Conservation (phyloP, 2,797 vertebrate genomes). For the Poliocrania exsul region DNA sequence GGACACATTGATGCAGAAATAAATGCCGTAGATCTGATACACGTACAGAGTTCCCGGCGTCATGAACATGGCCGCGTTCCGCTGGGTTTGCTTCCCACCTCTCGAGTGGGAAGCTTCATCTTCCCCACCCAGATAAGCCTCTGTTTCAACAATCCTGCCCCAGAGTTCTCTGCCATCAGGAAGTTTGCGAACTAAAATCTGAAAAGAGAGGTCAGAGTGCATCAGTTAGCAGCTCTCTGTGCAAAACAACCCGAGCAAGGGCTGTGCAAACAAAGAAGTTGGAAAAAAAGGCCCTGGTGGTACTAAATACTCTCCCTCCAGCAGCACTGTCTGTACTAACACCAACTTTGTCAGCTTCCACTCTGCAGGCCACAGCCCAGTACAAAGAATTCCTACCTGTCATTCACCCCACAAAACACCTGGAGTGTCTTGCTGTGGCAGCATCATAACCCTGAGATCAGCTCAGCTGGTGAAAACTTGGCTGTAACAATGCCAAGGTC, state of each 20-base stretch:
- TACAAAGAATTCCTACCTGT: neutral
- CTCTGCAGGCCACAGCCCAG: neutral
- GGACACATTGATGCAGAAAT: conserved; percentile 95
- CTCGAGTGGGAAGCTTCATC: conserved; percentile 94
- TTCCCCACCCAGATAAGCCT: conserved; percentile 92
- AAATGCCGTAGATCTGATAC: conserved; percentile 93
- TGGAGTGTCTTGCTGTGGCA: neutral
- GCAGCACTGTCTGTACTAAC: neutral
- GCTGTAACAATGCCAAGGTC: too few relatives aligned
- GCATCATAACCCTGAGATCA: neutral
- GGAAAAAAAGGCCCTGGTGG: neutral
- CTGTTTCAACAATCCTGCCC: conserved; percentile 92
- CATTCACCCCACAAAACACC: neutral
- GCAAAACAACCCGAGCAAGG: neutral
- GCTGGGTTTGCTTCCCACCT: conserved; percentile 88
- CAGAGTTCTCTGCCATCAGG: conserved; percentile 86
- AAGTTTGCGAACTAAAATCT: conserved; percentile 88
- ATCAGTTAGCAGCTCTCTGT: neutral
- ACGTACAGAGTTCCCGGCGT: conserved; percentile 93
- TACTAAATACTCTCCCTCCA: neutral
- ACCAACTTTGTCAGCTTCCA: neutral
- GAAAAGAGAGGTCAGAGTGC: conserved; percentile 23
- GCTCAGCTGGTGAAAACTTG: too few relatives aligned
- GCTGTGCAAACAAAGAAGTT: neutral
- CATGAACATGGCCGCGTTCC: conserved; percentile 96